Percentiles rank a stretch among this genome's conserved stretches.
These are phyloP conservation scores for Ictalurus furcatus DNA, from an alignment of 2,113 vertebrate species.

Conservation along the genomic window DNA sequence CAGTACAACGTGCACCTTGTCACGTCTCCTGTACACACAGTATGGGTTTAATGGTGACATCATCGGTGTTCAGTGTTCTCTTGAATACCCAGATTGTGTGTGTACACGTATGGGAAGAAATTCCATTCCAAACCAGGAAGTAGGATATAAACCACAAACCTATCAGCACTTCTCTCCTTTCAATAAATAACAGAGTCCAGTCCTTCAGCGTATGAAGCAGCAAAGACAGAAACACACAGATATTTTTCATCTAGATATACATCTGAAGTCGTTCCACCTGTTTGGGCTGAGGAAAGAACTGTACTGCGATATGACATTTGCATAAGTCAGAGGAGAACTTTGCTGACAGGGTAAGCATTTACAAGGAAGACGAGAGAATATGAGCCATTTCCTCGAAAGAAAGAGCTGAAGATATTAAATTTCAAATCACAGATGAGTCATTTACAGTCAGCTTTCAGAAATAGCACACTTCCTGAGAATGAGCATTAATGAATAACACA, in stretches of 20 bases:
- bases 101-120: not conserved
- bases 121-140: conserved; percentile 33
- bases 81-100: not conserved
- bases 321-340: conserved; percentile 53
- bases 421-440: not conserved
- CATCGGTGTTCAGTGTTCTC: not conserved
- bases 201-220: not conserved
- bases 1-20: conserved; percentile 20
- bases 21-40: not conserved
- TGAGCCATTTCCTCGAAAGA: not conserved
- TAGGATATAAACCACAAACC: not conserved
- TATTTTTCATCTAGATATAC: conserved; percentile 1
- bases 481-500: not conserved
- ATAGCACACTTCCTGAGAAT: not conserved
- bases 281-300: conserved; percentile 15
- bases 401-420: not conserved
- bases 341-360: conserved; percentile 54
- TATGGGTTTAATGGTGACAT: conserved; percentile 18
- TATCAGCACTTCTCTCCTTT: not conserved
- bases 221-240: not conserved
- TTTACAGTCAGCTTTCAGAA: not conserved
- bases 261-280: conserved; percentile 5
- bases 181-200: not conserved
- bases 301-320: conserved; percentile 40
- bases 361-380: conserved; percentile 9